phyloP scores from a whole-genome alignment of 2,888 invertebrate species.

The Lepidocyrtoides sp. region DNA sequence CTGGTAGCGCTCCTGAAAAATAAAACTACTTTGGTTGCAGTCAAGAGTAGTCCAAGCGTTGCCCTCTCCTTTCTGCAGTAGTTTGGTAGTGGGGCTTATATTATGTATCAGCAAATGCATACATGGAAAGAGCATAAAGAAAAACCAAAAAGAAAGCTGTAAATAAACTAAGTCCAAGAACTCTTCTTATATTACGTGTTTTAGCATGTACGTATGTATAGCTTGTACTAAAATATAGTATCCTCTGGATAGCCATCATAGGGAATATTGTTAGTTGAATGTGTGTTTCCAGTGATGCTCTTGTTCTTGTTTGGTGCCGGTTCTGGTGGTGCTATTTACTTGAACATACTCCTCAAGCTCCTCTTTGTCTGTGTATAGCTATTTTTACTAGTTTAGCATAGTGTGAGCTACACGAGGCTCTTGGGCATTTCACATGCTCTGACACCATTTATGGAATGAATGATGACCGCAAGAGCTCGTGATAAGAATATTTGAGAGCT shows the following conservation, averaged over 20 bases:
- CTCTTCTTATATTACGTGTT: neutral
- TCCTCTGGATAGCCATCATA: slow-evolving; percentile 73
- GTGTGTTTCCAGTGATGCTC: neutral
- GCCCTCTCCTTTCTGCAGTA: neutral
- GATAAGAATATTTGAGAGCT: slow-evolving; percentile 79
- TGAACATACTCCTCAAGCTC: neutral
- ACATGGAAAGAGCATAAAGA: neutral
- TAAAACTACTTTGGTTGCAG: neutral
- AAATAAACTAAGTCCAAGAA: slow-evolving; percentile 73
- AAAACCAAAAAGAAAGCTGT: slow-evolving; percentile 50
- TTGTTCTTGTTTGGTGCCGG: neutral
- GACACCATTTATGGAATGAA: slow-evolving; percentile 80
- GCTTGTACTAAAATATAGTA: slow-evolving; percentile 21
- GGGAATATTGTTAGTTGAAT: slow-evolving; percentile 35
- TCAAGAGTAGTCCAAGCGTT: neutral
- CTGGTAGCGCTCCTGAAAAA: neutral
- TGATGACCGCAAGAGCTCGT: slow-evolving; percentile 79
- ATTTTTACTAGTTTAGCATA: slow-evolving; percentile 49
- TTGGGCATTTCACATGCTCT: slow-evolving; percentile 79
- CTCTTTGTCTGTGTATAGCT: neutral
- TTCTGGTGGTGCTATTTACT: no score
- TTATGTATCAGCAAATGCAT: neutral
- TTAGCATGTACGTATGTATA: neutral
- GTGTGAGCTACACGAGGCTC: slow-evolving; percentile 69
- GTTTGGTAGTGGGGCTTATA: neutral